Base-by-base conservation (phyloP, 2,888 invertebrate species). In the Bruchidius siliquastri region DNA sequence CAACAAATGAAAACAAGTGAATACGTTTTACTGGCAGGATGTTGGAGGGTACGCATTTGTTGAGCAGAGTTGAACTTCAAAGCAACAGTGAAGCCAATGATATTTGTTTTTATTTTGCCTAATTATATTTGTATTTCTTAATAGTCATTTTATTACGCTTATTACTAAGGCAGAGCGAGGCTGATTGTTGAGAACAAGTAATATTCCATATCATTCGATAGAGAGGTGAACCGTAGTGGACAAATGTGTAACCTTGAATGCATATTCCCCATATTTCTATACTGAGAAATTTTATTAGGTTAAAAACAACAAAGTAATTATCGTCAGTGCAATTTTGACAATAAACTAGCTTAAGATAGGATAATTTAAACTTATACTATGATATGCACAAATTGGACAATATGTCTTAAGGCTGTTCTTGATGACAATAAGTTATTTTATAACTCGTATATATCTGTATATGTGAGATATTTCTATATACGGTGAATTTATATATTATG, bases 371-470 rank as follows among this genome's bases (percentile, higher is more conserved):
- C 49, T 49, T 13, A 49, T 13, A 13, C 49, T 49, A 49, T 49
- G 18, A 49, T 49, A 49, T 49, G 49, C 49, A 49, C 49, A 49
- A 49, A 49, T 8, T 49, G 49, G 49, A 49, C 49, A 73, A 77
- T 75, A 77, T 78, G 79, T 77, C 74, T 76, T 77, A 77, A 79
- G 80, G 80, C 80, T 80, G 80, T 80, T 79, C 79, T 76, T 73
- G 77, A 77, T 75, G 80, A 80, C 80, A 80, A 80, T 80, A 80
- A 80, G 49, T 73, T 75, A 75, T 74, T 75, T 73, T 76, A 73
- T 73, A 73, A 73, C 70, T 68, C 71, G 68, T 71, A 70, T 73
- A 69, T 73, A 73, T 73, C 71, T 73, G 26, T 71, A 73, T 71
- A 73, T 49, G 49, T 49, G 49, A 18, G 13, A 18, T 49, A 49